Base-by-base conservation (phyloP, 2,888 invertebrate species). In the Drosophila monieri region DNA sequence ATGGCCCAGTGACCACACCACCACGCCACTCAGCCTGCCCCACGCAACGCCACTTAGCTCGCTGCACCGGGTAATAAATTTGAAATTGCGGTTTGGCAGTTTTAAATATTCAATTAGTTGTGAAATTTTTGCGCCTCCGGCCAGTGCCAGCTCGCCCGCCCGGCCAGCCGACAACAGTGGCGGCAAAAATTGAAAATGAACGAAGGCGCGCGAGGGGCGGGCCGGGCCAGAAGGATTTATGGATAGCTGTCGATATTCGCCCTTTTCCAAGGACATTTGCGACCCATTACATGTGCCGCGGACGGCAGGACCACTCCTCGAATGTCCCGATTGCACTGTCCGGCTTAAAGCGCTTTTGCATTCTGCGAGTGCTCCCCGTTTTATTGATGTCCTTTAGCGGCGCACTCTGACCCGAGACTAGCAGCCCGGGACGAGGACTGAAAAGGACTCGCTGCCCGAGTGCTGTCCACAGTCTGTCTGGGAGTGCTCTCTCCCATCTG, bases 101-200 rank as follows among this genome's bases (percentile, higher is more conserved):
- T 89, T 89, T 87, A 89, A 88, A 88, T 85, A 85, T 89, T 88
- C 89, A 88, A 89, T 88, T 88, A 89, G 88, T 89, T 89, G 85
- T 88, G 74, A 83, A 88, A 85, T 88, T 85, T 88, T 78, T 83
- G 69, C 80, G 62, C 79, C 62, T 59, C 44, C 56, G n/a, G n/a
- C n/a, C n/a, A n/a, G n/a, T n/a, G 66, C 57, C 57, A 32, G 21
- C 21, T 3, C 21, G 21, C 21, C 21, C 4, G 27, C 27, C 27
- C 9, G 41, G 39, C 39, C 27, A 41, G 21, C 37, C 47, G 37
- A 48, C 47, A 23, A 43, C 53, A 47, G 59, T 30, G 9, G 10
- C 39, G 18, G 61, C 35, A 47, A 43, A 71, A 71, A 71, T 71
- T 56, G 56, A 56, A 70, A 62, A 70, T 39, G 57, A 46, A 65